Evolutionary conservation across 1,140 invertebrate species (phyloP).

Genomic region (Drosophila persimilis): DNA sequence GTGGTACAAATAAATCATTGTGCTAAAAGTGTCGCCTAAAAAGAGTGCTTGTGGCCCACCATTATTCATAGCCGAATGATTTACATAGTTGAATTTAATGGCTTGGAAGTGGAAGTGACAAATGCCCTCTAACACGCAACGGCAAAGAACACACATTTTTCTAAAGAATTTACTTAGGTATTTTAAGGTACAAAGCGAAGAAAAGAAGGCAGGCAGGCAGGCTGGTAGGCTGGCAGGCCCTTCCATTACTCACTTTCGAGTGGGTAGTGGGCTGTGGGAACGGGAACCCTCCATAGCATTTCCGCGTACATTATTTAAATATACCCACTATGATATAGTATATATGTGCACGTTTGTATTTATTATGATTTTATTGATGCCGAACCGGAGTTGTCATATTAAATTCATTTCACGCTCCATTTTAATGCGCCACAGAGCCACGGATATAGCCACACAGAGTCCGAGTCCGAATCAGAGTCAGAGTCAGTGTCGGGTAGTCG

Average conservation of each 20-base stretch:
- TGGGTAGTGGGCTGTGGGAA: neutral
- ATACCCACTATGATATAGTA: constrained; percentile 7
- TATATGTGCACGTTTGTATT: constrained; percentile 40
- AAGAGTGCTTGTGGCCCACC: neutral
- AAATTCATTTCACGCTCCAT: constrained; percentile 72
- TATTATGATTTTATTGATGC: constrained; percentile 58
- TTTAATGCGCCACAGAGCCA: constrained; percentile 39
- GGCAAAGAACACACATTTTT: neutral
- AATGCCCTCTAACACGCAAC: constrained; percentile 3
- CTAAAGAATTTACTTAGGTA: constrained; percentile 15
- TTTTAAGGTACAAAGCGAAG: constrained; percentile 3
- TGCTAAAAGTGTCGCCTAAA: constrained; percentile 4
- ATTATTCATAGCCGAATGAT: constrained; percentile 19
- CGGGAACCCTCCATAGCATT: constrained; percentile 10
- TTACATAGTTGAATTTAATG: neutral
- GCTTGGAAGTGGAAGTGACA: constrained; percentile 14
- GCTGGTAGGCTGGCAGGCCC: constrained; percentile 4
- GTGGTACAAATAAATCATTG: constrained; percentile 33
- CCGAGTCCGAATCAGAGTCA: neutral
- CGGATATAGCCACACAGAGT: no score
- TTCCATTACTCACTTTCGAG: constrained; percentile 8
- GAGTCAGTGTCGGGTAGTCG: constrained; percentile 37
- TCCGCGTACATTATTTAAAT: constrained; percentile 35
- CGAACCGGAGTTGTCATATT: constrained; percentile 48
- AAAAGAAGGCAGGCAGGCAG: neutral